phyloP scores from a whole-genome alignment of 2,113 vertebrate species.

The Microcebus tavaratra region DNA sequence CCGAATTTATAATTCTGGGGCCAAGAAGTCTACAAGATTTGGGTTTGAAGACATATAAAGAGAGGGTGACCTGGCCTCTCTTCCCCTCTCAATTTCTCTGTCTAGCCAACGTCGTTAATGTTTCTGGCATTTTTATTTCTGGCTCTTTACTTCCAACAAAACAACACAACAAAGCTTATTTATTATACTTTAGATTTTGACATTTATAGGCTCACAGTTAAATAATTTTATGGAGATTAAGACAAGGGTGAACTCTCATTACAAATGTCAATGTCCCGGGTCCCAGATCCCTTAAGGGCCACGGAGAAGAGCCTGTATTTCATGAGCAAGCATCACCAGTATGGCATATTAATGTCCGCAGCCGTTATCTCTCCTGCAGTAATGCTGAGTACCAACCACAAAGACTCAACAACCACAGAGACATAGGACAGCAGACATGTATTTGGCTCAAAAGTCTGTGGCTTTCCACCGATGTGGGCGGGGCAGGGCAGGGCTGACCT shows the following conservation, averaged over 20 bases:
- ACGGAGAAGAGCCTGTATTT: not conserved
- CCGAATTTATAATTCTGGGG: not conserved
- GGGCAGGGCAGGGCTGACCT: not conserved
- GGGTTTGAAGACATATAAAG: not conserved
- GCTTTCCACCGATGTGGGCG: not conserved
- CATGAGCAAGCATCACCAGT: not conserved
- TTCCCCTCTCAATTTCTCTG: not conserved
- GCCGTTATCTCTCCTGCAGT: not conserved
- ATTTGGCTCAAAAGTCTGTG: not conserved
- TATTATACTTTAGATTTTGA: slow-evolving; percentile 12
- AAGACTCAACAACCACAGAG: not conserved
- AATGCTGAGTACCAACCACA: not conserved
- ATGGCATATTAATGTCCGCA: not conserved
- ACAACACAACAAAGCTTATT: slow-evolving; percentile 20
- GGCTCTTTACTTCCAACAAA: not conserved
- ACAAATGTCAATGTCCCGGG: not conserved
- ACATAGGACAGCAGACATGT: rapidly evolving
- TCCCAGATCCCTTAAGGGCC: not conserved
- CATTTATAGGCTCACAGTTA: not conserved
- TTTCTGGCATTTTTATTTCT: slow-evolving; percentile 28
- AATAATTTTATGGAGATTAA: not conserved
- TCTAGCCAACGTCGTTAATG: not conserved
- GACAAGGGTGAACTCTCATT: not conserved
- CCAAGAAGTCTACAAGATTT: not conserved
- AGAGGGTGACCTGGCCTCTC: not conserved